Conservation (phyloP, 2,888 invertebrate genomes). For the Candidula unifasciata region DNA sequence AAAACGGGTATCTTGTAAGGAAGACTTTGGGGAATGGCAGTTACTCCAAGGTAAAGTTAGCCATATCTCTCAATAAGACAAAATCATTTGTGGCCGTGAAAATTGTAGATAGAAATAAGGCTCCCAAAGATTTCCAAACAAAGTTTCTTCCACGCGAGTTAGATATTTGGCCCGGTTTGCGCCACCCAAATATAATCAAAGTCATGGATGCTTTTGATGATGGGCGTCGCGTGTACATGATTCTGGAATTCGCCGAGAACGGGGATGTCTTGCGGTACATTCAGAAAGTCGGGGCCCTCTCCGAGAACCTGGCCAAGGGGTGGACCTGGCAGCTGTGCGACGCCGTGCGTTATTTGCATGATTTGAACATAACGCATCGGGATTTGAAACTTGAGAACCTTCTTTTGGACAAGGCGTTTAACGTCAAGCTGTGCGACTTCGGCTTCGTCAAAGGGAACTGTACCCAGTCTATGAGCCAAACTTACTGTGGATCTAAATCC, state of each 20-base stretch:
- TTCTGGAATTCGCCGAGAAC: conserved; percentile 77
- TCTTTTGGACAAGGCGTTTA: conserved; percentile 77
- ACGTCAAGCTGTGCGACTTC: conserved; percentile 79
- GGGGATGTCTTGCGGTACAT: conserved; percentile 79
- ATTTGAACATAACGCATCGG: conserved; percentile 78
- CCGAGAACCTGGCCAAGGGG: conserved; percentile 72
- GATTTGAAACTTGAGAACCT: conserved; percentile 80
- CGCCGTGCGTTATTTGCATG: conserved; percentile 78
- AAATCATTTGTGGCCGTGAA: conserved; percentile 78
- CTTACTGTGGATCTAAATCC: conserved; percentile 80
- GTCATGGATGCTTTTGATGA: conserved; percentile 88
- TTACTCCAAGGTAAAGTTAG: conserved; percentile 85
- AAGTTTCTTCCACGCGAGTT: conserved; percentile 91
- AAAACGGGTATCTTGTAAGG: conserved; percentile 71
- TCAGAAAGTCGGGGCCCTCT: conserved; percentile 77
- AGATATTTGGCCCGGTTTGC: conserved; percentile 85
- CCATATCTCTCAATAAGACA: conserved; percentile 77
- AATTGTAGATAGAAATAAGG: conserved; percentile 86
- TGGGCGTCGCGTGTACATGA: conserved; percentile 79
- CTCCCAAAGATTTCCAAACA: conserved; percentile 86
- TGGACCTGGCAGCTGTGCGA: conserved; percentile 77
- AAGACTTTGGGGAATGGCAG: conserved; percentile 75
- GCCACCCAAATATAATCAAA: conserved; percentile 88
- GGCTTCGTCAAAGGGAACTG: conserved; percentile 77
- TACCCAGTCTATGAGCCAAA: conserved; percentile 76